Evolutionary conservation across 2,888 invertebrate genomes (phyloP), one percentile per base, ranked within the genome.

Genomic region (Drosophila sordidula): DNA sequence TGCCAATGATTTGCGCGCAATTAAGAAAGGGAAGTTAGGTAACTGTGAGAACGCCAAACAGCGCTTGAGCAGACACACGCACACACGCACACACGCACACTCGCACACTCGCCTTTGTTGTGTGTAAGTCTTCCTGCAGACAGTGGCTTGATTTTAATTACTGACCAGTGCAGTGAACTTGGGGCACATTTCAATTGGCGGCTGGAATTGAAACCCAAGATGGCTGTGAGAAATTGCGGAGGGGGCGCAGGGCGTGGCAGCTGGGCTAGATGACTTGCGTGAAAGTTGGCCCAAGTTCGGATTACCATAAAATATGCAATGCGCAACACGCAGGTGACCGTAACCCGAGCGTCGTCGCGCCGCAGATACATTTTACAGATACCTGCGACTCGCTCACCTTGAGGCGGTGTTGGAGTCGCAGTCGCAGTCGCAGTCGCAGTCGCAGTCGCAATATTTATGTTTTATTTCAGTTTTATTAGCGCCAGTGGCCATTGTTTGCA

Each of bases 281-380:
- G 62, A 66, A 81, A 84, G 80, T 71, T 71, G 79, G 59, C 64
- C 64, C 65, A 76, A 74, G 88, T 86, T 88, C 75, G 70, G 62
- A 79, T 83, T 83, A 79, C 86, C 83, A 88, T 83, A 83, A 88
- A 49, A 88, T 82, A 83, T 83, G 83, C 86, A 78, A 59, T 54
- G 65, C 59, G 70, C 32, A 45, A 82, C 77, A 82, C 83, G 74
- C 86, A 88, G 55, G 55, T 46, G 58, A 69, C 80, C 75, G 70
- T 78, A 77, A 75, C 70, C 49, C 42, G 62, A 73, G 50, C 68
- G 62, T 63, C 54, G 61, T 45, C 63, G 25, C 57, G 61, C 58
- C 70, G 61, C 64, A 83, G 80, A 74, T 70, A 71, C 71, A 63
- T 54, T 65, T 70, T 65, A 64, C 57, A 80, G 78, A 70, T 71